These are phyloP conservation scores for Acheta domesticus DNA, from an alignment of 2,888 invertebrate genomes.

Conservation along the genomic window DNA sequence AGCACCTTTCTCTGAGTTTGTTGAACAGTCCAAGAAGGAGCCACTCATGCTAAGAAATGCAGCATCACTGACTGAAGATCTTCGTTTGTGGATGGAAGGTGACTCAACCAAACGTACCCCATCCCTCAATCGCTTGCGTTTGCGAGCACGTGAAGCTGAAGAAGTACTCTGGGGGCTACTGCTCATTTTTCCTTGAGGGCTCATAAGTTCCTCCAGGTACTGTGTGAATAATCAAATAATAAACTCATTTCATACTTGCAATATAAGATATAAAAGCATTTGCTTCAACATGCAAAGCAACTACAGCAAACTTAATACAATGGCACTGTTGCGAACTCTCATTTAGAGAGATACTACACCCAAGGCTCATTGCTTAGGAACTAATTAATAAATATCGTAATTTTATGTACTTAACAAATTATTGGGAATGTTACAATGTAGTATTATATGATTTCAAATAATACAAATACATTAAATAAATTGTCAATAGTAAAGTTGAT, in stretches of 20 bases:
- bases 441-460: too few relatives aligned
- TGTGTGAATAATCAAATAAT: conserved; percentile 38
- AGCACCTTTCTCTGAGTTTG: conserved; percentile 22
- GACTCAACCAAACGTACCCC: conserved; percentile 51
- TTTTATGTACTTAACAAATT: too few relatives aligned
- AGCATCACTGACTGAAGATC: conserved; percentile 83
- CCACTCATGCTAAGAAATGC: conserved; percentile 80
- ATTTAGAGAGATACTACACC: too few relatives aligned
- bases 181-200: conserved; percentile 51
- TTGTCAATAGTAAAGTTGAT: too few relatives aligned
- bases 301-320: too few relatives aligned
- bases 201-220: conserved; percentile 48
- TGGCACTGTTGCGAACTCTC: too few relatives aligned
- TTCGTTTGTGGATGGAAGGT: conserved; percentile 68
- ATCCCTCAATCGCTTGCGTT: conserved; percentile 74
- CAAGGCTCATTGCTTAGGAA: too few relatives aligned
- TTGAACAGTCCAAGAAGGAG: conserved; percentile 84
- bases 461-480: too few relatives aligned
- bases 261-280: background rate
- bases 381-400: too few relatives aligned
- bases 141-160: conserved; percentile 54
- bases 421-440: too few relatives aligned
- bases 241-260: background rate
- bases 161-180: conserved; percentile 47
- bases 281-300: background rate